These are phyloP conservation scores for Drosophila peninsularis DNA, from an alignment of 2,888 invertebrate genomes.

Conservation along the genomic window DNA sequence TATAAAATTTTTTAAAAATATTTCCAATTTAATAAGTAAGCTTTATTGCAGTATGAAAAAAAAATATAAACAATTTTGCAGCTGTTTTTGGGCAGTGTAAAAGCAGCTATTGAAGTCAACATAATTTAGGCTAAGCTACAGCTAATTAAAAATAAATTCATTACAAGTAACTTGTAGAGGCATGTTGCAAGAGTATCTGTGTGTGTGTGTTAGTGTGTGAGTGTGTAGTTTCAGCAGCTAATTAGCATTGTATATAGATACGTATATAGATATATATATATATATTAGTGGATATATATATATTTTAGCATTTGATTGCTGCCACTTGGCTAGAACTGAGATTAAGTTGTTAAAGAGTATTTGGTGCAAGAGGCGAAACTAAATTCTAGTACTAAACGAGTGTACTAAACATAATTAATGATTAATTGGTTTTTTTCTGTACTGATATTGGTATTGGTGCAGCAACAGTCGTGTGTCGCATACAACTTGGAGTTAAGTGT, in stretches of 20 bases:
- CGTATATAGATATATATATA: constrained; percentile 1
- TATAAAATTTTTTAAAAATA: no score
- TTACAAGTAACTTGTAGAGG: constrained; percentile 27
- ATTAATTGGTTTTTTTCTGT: neutral
- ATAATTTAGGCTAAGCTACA: constrained; percentile 28
- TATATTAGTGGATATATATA: neutral
- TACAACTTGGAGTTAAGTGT: constrained; percentile 5
- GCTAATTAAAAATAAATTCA: constrained; percentile 23
- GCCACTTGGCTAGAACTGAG: constrained; percentile 33
- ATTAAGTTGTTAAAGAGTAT: constrained; percentile 19
- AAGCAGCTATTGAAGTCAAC: constrained; percentile 19
- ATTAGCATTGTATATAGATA: constrained; percentile 60
- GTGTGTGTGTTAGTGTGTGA: constrained; percentile 27
- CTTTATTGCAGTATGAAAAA: neutral
- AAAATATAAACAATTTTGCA: neutral
- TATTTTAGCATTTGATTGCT: constrained; percentile 14
- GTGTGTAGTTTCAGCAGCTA: constrained; percentile 69
- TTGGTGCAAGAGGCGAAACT: constrained; percentile 67
- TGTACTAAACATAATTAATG: constrained; percentile 53
- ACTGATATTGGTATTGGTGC: constrained; percentile 35
- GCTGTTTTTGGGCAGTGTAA: constrained; percentile 26
- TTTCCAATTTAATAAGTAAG: no score
- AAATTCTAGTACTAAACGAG: constrained; percentile 60
- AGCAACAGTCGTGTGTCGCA: constrained; percentile 48
- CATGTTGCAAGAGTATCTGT: constrained; percentile 24